Percentiles rank a stretch among this genome's conserved stretches.
Conservation (phyloP, 2,113 vertebrate species). For the Trichomycterus rosablanca region DNA sequence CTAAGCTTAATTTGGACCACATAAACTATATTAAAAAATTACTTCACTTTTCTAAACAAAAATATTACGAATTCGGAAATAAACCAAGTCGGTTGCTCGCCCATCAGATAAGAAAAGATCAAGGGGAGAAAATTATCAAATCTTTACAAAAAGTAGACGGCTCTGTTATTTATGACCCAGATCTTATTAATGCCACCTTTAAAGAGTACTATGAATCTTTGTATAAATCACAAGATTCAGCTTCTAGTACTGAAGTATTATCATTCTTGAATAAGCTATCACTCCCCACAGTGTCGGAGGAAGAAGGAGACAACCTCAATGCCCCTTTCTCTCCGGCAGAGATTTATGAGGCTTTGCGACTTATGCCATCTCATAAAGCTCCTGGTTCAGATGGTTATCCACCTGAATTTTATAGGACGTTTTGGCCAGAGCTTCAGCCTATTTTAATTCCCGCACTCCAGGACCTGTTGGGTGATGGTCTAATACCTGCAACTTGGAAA, state of each 20-base stretch:
- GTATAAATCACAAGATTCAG: neutral
- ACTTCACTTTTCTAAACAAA: neutral
- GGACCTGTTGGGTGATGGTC: neutral
- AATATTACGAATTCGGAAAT: constrained; percentile 1
- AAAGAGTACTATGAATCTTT: neutral
- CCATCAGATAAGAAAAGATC: neutral
- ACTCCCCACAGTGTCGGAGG: neutral
- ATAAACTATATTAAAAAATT: neutral
- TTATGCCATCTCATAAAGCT: neutral
- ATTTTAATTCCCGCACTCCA: neutral
- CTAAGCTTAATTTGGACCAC: neutral
- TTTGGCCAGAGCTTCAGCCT: constrained; percentile 1
- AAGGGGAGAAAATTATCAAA: neutral
- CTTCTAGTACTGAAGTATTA: neutral
- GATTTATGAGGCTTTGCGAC: neutral
- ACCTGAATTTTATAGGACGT: too few species aligned
- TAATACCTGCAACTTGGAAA: neutral
- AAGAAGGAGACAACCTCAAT: neutral
- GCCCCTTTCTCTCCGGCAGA: neutral
- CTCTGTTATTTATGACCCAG: neutral
- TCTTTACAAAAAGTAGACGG: neutral
- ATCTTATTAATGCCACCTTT: neutral
- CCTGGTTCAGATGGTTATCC: neutral
- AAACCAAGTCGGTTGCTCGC: neutral
- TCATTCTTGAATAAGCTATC: neutral